These are phyloP conservation scores for Myzus persicae DNA, from an alignment of 1,140 invertebrate genomes.

Conservation along the genomic window DNA sequence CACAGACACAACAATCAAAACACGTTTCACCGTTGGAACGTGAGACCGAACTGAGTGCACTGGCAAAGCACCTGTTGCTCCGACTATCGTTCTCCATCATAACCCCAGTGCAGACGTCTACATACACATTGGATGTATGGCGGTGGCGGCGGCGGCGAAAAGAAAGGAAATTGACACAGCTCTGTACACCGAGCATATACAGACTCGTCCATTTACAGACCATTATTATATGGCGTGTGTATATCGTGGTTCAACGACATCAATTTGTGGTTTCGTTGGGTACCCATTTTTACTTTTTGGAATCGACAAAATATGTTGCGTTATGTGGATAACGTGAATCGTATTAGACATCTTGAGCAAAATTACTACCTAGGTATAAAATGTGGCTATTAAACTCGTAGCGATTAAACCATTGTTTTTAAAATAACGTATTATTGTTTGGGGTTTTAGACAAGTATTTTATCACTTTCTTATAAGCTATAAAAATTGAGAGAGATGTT, in stretches of 20 bases:
- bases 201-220: conserved; percentile 1
- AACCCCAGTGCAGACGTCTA: conserved; percentile 35
- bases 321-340: too few species aligned
- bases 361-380: background rate
- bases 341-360: background rate
- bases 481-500: background rate
- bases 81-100: conserved; percentile 22
- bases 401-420: background rate
- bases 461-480: background rate
- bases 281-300: conserved; percentile 2
- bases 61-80: conserved; percentile 50
- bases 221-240: background rate
- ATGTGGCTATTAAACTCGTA: background rate
- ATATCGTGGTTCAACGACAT: background rate
- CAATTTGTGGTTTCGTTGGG: background rate
- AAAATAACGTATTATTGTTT: background rate
- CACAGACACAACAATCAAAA: conserved; percentile 21
- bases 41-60: conserved; percentile 46
- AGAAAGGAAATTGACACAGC: conserved; percentile 34
- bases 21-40: conserved; percentile 56
- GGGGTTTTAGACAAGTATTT: background rate
- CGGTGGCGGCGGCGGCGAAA: conserved; percentile 7
- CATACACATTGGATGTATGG: background rate
- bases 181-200: background rate
- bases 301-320: background rate